Base-by-base conservation (phyloP, 2,888 invertebrate genomes). In the Trichogramma dendrolimi region DNA sequence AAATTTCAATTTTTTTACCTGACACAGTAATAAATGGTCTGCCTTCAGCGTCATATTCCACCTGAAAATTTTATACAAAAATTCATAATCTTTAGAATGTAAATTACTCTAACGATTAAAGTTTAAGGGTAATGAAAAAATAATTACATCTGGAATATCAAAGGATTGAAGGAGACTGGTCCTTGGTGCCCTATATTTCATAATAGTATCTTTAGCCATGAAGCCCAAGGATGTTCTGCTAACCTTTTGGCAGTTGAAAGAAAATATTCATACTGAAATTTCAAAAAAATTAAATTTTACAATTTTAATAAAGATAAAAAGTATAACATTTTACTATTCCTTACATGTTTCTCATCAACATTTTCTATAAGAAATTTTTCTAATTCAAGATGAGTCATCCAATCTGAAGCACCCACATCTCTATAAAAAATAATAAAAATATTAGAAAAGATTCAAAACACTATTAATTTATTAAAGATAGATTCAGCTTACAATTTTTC, bases 171-270 rank as follows among this genome's bases (percentile, higher is more conserved):
- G 83, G 72, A 87, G 85, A 62, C 82, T 80, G 67, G 84, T 75
- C 48, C 90, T 73, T 0, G 83, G 79, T 72, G 84, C 87, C 67
- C 89, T 82, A 71, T 84, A 92, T 67, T 86, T 82, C 69, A 87
- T 84, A 70, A 96, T 86, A 69, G 92, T 91, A 49, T 91, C 88
- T 75, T 87, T 86, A 42, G 80, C 81, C 71, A 81, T 83, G 69
- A 87, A 86, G 92, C 84, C 78, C 89, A 87, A 0, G 93, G 91
- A 72, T 91, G 85, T 5, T 83, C 79, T 7, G 81, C 75, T 54
- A 96, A 79, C 67, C 91, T 84, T 59, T 91, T 86, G 83, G 95
- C 84, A 1, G 89, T 84, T 62, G 81, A 78, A 58, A 88, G 78
- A 73, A 95, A 91, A 75, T 86, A 87, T 3, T 84, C 81, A 79